Evolutionary conservation across 1,140 invertebrate species (phyloP), one percentile per base, ranked within the genome.

Genomic region (Hormaphis cornu): DNA sequence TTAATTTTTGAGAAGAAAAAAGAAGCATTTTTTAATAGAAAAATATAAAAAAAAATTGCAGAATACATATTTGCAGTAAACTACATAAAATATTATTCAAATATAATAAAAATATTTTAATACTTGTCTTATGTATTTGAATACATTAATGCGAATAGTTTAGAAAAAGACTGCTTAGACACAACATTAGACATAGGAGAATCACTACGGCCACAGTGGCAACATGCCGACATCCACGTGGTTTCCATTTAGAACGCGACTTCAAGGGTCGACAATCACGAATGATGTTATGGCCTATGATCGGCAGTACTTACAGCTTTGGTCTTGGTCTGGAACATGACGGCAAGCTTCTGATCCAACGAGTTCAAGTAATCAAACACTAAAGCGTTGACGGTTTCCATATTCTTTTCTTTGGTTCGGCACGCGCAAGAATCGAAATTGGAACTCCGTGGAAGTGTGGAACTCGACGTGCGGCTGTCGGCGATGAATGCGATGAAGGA

Each of bases 301-400:
- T n/a, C n/a, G n/a, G n/a, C 4, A 44, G 33, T 50, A 66, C 61
- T 66, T 8, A 66, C 61, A 18, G 61, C 28, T 66, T 66, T 66
- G 0, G 61, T 66, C 12, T 66, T 66, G 18, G 24, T 35, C 7
- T 50, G 61, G 18, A 66, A 66, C 61, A 66, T 66, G 8, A 14
- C 50, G 0, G 61, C 61, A 7, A 66, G 22, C 12, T 66, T 66
- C 18, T 66, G 61, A 35, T 66, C 61, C 28, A 66, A 50, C 1
- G 61, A 66, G 16, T 66, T 66, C 18, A 66, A 20, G 10, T 66
- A 50, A 35, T 66, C 61, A 12, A 66, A 66, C 14, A 66, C 44
- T 14, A 66, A 66, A 28, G 61, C 61, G 14, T 66, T 66, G 1
- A 66, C 18, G 10, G 28, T 33, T 22, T 66, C 61, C 16, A n/a